Conservation (phyloP, 2,113 vertebrate species). For the Tychaedon coryphoeus region DNA sequence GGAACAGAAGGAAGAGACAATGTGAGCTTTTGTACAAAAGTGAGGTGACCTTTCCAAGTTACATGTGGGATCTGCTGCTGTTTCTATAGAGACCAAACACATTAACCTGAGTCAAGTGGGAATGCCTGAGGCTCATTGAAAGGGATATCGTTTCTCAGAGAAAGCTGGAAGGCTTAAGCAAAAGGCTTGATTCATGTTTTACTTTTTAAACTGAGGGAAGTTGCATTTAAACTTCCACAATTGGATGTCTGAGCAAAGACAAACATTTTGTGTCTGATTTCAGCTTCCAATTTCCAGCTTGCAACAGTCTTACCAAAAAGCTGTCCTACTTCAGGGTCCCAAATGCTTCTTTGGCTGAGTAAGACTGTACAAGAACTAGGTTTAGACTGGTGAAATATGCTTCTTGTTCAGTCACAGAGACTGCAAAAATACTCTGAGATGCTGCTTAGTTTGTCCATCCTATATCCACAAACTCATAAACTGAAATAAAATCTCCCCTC, state of each 20-base stretch:
- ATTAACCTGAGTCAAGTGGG: slow-evolving; percentile 71
- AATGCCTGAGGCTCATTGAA: slow-evolving; percentile 58
- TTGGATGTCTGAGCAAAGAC: background rate
- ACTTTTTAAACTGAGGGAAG: slow-evolving; percentile 6
- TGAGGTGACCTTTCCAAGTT: slow-evolving; percentile 72
- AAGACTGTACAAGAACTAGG: background rate
- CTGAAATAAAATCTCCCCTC: background rate
- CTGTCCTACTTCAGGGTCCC: background rate
- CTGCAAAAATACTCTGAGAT: background rate
- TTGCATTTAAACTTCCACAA: background rate
- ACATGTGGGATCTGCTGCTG: slow-evolving; percentile 66
- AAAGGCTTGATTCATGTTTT: slow-evolving; percentile 51
- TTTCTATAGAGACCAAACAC: slow-evolving; percentile 76
- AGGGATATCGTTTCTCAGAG: slow-evolving; percentile 57
- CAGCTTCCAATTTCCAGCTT: background rate
- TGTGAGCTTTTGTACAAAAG: slow-evolving; percentile 67
- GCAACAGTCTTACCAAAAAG: background rate
- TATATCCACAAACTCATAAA: background rate
- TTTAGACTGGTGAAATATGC: background rate
- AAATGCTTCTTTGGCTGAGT: background rate
- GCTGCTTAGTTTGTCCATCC: background rate
- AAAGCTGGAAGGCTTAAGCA: slow-evolving; percentile 45
- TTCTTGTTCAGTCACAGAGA: background rate
- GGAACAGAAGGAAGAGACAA: slow-evolving; percentile 48
- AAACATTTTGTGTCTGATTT: background rate